Base-by-base conservation (phyloP, 2,888 invertebrate genomes). In the Leptinotarsa rubiginosa region DNA sequence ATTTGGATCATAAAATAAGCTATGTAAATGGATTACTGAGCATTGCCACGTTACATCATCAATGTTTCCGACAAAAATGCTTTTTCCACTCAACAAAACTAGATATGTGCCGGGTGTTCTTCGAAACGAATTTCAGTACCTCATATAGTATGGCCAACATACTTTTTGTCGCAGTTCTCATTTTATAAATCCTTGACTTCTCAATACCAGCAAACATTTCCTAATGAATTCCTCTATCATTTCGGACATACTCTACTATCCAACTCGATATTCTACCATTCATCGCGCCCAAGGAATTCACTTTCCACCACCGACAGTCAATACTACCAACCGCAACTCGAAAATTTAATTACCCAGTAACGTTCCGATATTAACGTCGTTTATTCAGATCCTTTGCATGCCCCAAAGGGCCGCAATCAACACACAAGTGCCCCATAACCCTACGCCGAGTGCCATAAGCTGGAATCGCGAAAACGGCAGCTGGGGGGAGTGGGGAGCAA, bases 351-450 rank as follows among this genome's bases (percentile, higher is more conserved):
- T 74, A 75, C 74, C 72, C 64, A 22, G 68, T 74, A 74, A 74
- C 77, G 74, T 73, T 69, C 68, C 68, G 65, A 77, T 77, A 77
- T 74, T 75, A 74, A 74, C 70, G 72, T 52, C 75, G 75, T 77
- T 77, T 75, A 77, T 74, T 67, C 74, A 70, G 74, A 75, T 75
- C 75, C 74, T 75, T 74, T 70, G 70, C 75, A 74, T 74, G 64
- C 74, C 77, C 74, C 65, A 68, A 70, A 75, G 75, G 67, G 68
- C 75, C 72, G 73, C 78, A 78, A 78, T 78, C 77, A 77, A 74
- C 70, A 18, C 71, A 75, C 70, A 64, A 78, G 77, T 77, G 75
- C 75, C 68, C 68, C 52, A 71, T 64, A 69, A 54, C 71, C 69
- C 31, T 66, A 65, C 70, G 56, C 47, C 59, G 49, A 47, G 65